phyloP scores from a whole-genome alignment of 2,888 invertebrate species.

The Reticulitermes lucifugus region DNA sequence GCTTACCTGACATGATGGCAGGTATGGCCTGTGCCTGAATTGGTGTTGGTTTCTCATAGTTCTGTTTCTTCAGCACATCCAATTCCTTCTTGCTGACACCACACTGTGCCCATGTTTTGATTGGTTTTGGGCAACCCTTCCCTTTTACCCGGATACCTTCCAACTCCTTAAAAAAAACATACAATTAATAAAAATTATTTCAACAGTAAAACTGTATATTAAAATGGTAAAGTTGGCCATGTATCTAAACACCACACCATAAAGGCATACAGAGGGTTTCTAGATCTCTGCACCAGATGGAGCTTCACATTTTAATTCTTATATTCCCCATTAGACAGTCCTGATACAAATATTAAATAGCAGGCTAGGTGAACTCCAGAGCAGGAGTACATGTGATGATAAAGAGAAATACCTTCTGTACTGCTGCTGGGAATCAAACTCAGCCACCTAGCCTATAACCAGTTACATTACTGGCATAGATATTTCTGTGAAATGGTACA shows the following conservation, averaged over 20 bases:
- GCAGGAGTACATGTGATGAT: too few relatives aligned
- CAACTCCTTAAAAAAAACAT: slow-evolving; percentile 69
- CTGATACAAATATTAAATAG: too few relatives aligned
- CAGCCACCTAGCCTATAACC: neutral
- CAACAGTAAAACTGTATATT: too few relatives aligned
- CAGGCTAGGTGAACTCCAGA: too few relatives aligned
- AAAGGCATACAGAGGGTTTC: too few relatives aligned
- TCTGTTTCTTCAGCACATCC: slow-evolving; percentile 88
- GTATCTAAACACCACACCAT: neutral
- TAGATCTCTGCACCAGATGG: too few relatives aligned
- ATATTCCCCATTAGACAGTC: too few relatives aligned
- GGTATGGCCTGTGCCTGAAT: slow-evolving; percentile 98
- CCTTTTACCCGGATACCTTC: slow-evolving; percentile 97
- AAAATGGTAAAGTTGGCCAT: neutral
- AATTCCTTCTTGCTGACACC: slow-evolving; percentile 96
- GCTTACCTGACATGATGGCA: slow-evolving; percentile 89
- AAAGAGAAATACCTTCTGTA: too few relatives aligned
- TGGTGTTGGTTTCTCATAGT: slow-evolving; percentile 97
- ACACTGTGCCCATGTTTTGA: slow-evolving; percentile 98
- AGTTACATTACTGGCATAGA: too few relatives aligned
- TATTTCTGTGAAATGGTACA: too few relatives aligned
- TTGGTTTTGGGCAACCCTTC: slow-evolving; percentile 95
- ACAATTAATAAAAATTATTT: neutral
- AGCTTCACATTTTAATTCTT: too few relatives aligned
- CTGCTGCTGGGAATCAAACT: too few relatives aligned